Conservation (phyloP, 2,888 invertebrate genomes). For the Drosophila anomalata region DNA sequence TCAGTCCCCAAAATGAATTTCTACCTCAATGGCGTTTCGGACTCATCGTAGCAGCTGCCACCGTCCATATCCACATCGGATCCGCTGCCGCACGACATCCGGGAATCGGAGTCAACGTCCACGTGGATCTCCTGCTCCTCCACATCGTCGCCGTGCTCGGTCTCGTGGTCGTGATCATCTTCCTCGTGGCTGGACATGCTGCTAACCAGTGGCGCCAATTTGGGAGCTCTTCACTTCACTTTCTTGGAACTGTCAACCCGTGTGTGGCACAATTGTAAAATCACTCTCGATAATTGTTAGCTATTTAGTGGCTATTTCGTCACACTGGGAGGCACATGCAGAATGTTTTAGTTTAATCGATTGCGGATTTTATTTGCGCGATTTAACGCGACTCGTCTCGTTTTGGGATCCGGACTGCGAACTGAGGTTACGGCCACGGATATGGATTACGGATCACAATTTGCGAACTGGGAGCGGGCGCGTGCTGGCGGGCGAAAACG, state of each 20-base stretch:
- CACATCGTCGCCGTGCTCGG: constrained; percentile 79
- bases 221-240: constrained; percentile 38
- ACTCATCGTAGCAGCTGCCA: constrained; percentile 84
- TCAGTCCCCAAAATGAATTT: not conserved
- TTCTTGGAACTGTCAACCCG: not conserved
- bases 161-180: constrained; percentile 79
- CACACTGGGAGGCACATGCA: constrained; percentile 35
- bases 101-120: constrained; percentile 84
- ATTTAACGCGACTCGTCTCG: constrained; percentile 40
- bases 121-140: constrained; percentile 84
- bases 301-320: constrained; percentile 9
- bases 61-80: constrained; percentile 84
- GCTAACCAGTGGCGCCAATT: constrained; percentile 77
- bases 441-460: constrained; percentile 40
- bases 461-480: constrained; percentile 66
- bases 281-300: constrained; percentile 36
- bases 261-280: not conserved
- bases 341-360: constrained; percentile 46
- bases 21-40: constrained; percentile 83
- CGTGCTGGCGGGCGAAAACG: constrained; percentile 72
- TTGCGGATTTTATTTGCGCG: constrained; percentile 38
- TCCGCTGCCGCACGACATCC: constrained; percentile 83
- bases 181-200: constrained; percentile 83
- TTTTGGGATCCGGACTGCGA: constrained; percentile 77
- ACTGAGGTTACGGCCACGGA: constrained; percentile 62